Conservation (phyloP, 2,113 vertebrate genomes). For the Nanger granti region DNA sequence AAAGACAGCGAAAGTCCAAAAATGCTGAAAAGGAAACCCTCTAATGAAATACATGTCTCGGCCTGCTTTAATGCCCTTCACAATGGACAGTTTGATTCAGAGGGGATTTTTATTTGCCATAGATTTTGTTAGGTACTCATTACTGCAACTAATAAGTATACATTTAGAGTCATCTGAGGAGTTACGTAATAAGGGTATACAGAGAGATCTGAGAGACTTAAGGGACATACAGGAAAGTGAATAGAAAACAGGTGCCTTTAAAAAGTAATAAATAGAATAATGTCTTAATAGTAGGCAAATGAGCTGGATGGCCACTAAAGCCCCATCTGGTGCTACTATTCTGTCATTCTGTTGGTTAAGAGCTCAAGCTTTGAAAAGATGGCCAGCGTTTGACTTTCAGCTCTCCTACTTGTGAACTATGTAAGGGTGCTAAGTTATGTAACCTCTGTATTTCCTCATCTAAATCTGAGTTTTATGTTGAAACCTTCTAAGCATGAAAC, state of each 20-base stretch:
- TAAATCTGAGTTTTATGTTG: slow-evolving; percentile 14
- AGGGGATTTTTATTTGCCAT: background rate
- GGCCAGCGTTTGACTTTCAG: background rate
- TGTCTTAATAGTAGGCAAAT: background rate
- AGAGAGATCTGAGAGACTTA: background rate
- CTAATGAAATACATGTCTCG: background rate
- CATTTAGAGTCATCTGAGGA: slow-evolving; percentile 3
- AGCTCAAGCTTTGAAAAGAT: background rate
- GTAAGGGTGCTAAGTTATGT: background rate
- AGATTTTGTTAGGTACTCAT: background rate
- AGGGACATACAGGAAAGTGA: background rate
- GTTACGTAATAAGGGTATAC: background rate
- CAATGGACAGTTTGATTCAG: background rate
- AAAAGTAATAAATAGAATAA: background rate
- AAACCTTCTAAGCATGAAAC: background rate
- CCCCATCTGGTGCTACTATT: background rate
- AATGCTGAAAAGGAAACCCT: slow-evolving; percentile 6
- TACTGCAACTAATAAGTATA: background rate
- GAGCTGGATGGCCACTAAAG: background rate
- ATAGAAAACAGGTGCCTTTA: background rate
- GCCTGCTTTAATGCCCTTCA: background rate
- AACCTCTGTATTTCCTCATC: background rate
- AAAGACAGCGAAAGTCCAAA: background rate
- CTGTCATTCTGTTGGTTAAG: background rate
- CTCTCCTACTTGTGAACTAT: background rate